phyloP scores from a whole-genome alignment of 2,113 vertebrate genomes.

The Trochalopteron elliotii region DNA sequence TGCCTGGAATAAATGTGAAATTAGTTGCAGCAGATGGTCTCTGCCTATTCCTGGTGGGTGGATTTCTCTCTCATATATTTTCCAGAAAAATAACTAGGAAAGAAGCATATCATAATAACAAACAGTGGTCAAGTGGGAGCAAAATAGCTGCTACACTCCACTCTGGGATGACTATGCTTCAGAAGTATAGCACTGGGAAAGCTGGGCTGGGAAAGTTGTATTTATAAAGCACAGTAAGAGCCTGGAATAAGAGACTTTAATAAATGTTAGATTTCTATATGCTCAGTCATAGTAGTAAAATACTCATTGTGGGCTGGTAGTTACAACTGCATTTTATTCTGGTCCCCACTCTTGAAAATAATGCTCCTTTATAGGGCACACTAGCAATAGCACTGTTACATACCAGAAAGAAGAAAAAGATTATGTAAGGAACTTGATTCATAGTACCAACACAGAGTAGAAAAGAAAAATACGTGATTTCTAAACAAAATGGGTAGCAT shows the following conservation, averaged over 20 bases:
- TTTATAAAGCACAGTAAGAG: not conserved
- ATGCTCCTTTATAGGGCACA: not conserved
- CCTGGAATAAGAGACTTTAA: not conserved
- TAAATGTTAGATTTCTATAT: not conserved
- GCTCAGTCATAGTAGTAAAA: not conserved
- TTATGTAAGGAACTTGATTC: not conserved
- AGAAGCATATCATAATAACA: not conserved
- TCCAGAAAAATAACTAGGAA: slow-evolving; percentile 8
- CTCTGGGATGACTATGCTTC: not conserved
- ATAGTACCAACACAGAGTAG: not conserved
- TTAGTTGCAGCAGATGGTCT: slow-evolving; percentile 18
- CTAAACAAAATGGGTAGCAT: not conserved
- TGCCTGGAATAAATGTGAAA: slow-evolving; percentile 18
- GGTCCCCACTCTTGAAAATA: not conserved
- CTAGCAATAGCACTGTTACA: not conserved
- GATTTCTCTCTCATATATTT: not conserved
- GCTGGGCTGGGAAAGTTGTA: not conserved
- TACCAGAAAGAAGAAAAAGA: not conserved
- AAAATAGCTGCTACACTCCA: not conserved
- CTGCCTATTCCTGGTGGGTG: not conserved
- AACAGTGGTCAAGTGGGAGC: not conserved
- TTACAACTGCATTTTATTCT: not conserved
- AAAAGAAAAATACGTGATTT: not conserved
- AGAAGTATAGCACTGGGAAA: not conserved
- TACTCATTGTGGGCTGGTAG: not conserved